phyloP scores from a whole-genome alignment of 2,797 vertebrate genomes.

The Amblyraja radiata region DNA sequence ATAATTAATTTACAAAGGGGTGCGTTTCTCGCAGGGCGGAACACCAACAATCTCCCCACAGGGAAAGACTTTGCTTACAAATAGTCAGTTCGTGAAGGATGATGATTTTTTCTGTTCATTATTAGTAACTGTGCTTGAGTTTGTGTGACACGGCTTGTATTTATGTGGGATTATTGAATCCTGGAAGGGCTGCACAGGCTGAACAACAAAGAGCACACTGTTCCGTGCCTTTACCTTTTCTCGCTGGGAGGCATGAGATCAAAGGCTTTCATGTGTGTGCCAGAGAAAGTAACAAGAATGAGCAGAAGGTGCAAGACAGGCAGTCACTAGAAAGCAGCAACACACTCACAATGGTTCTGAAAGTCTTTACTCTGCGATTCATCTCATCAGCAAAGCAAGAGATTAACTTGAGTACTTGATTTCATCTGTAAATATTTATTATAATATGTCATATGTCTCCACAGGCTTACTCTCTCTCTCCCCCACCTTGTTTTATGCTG shows the following conservation, averaged over 20 bases:
- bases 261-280: not conserved
- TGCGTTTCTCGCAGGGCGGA: not conserved
- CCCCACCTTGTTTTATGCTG: not conserved
- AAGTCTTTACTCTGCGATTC: not conserved
- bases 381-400: conserved; percentile 21
- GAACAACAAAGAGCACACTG: conserved; percentile 12
- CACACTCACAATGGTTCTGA: not conserved
- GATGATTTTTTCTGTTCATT: conserved; percentile 23
- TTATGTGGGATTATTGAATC: conserved; percentile 18
- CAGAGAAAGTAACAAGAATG: not conserved
- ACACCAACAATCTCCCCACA: not conserved
- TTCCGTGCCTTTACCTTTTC: not conserved
- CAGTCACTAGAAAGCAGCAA: not conserved
- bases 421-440: conserved; percentile 6
- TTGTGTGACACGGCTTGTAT: not conserved
- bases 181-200: not conserved
- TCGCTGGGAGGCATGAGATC: not conserved
- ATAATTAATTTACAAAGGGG: not conserved
- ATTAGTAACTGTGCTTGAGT: not conserved
- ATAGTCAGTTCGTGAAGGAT: not conserved
- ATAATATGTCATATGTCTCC: not conserved
- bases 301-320: not conserved
- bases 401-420: not conserved
- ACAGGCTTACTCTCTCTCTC: not conserved
- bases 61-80: conserved; percentile 8